phyloP scores from a whole-genome alignment of 2,888 invertebrate genomes.

The Cerceris ruficornis region DNA sequence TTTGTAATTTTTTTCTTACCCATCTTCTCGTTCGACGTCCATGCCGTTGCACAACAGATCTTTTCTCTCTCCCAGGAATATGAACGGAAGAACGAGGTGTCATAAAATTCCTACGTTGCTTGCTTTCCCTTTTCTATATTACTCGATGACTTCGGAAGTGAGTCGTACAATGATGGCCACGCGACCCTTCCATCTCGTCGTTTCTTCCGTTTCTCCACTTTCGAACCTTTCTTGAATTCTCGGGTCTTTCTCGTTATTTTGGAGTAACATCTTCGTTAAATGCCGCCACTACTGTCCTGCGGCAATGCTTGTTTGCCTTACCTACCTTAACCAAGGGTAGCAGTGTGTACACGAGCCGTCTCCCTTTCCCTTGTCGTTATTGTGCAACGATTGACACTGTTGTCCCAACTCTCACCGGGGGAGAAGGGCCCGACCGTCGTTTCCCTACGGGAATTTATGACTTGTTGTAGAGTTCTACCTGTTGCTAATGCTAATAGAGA shows the following conservation, averaged over 20 bases:
- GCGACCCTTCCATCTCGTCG: constrained; percentile 34
- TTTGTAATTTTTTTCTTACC: not conserved
- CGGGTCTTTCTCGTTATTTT: constrained; percentile 31
- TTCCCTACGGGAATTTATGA: constrained; percentile 40
- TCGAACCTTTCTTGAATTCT: constrained; percentile 15
- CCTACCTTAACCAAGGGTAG: constrained; percentile 2
- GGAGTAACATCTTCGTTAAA: constrained; percentile 42
- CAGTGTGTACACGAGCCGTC: constrained; percentile 8
- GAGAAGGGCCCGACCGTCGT: constrained; percentile 25
- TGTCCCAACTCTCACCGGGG: constrained; percentile 71
- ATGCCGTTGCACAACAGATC: not conserved
- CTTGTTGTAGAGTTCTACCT: constrained; percentile 24
- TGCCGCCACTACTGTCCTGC: not conserved
- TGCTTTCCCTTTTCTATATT: constrained; percentile 35
- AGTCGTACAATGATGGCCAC: constrained; percentile 43
- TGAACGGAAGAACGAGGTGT: not conserved
- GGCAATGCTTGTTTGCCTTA: constrained; percentile 33
- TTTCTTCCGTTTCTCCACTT: constrained; percentile 16
- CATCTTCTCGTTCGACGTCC: not conserved
- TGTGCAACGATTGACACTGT: constrained; percentile 60
- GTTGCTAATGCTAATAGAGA: constrained; percentile 38
- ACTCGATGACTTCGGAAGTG: constrained; percentile 27
- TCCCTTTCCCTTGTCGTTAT: constrained; percentile 20
- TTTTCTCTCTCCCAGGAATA: not conserved
- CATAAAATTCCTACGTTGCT: constrained; percentile 2